Percentiles rank a stretch among this genome's conserved stretches.
Conservation (phyloP, 2,888 invertebrate species). For the Mimachlamys varia region DNA sequence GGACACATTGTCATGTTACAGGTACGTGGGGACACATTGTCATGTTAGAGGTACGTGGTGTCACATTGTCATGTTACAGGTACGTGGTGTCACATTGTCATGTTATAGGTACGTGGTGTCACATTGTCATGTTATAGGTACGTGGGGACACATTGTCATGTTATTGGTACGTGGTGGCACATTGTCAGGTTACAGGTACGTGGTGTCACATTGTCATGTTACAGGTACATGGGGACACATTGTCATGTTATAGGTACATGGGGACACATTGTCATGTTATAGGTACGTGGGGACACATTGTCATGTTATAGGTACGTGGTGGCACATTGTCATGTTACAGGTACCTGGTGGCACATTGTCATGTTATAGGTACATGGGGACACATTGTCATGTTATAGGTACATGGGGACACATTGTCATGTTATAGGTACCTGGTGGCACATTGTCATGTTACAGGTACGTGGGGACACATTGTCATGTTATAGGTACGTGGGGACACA, state of each 20-base stretch:
- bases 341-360: background rate
- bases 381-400: slow-evolving; percentile 4
- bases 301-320: background rate
- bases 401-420: background rate
- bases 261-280: background rate
- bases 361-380: background rate
- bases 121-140: too few relatives aligned
- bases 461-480: too few relatives aligned
- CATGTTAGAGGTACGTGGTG: too few relatives aligned
- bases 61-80: too few relatives aligned
- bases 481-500: background rate
- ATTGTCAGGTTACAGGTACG: background rate
- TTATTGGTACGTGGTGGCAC: too few relatives aligned
- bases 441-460: background rate
- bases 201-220: background rate
- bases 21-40: too few relatives aligned
- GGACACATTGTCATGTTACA: too few relatives aligned
- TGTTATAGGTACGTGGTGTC: too few relatives aligned
- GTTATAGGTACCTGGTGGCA: background rate
- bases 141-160: too few relatives aligned
- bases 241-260: background rate
- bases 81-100: too few relatives aligned
- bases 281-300: background rate
- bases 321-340: background rate
- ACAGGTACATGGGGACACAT: background rate